A percentile compares a stretch with the other conserved stretches of the same genome.
These are phyloP conservation scores for Notodonta dromedarius DNA, from an alignment of 2,888 invertebrate genomes.

Conservation along the genomic window DNA sequence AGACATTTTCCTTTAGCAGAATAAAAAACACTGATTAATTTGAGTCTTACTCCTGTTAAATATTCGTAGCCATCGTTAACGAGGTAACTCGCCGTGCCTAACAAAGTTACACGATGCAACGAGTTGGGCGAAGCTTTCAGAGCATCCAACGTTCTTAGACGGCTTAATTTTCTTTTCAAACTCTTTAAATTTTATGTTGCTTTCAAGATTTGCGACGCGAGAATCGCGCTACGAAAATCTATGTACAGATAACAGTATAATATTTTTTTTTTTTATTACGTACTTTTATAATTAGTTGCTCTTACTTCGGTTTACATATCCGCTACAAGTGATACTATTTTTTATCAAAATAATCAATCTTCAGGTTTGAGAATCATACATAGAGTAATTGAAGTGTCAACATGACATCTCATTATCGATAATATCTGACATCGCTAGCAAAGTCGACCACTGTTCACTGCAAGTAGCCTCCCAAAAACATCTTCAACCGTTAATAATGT, in stretches of 20 bases:
- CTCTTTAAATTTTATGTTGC: conserved; percentile 74
- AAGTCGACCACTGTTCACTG: neutral
- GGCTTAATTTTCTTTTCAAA: conserved; percentile 76
- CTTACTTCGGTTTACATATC: too few species aligned
- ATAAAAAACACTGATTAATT: conserved; percentile 69
- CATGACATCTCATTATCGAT: too few species aligned
- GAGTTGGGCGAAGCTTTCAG: conserved; percentile 59
- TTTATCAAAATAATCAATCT: too few species aligned
- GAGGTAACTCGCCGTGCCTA: conserved; percentile 71
- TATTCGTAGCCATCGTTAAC: conserved; percentile 68
- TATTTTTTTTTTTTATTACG: neutral
- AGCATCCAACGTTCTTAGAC: conserved; percentile 51
- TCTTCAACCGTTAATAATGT: conserved; percentile 45
- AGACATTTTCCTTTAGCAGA: conserved; percentile 57
- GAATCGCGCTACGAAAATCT: conserved; percentile 17
- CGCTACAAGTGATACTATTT: too few species aligned
- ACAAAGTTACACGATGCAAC: conserved; percentile 73
- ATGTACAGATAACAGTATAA: neutral
- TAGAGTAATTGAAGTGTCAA: too few species aligned
- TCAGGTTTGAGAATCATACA: too few species aligned
- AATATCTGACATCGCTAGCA: too few species aligned
- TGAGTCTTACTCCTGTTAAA: conserved; percentile 66
- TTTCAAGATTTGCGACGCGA: conserved; percentile 61
- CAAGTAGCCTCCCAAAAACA: conserved; percentile 28
- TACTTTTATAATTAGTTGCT: neutral